Evolutionary conservation across 2,888 invertebrate genomes (phyloP).

Genomic region (Sinodicranocentrus sp.): DNA sequence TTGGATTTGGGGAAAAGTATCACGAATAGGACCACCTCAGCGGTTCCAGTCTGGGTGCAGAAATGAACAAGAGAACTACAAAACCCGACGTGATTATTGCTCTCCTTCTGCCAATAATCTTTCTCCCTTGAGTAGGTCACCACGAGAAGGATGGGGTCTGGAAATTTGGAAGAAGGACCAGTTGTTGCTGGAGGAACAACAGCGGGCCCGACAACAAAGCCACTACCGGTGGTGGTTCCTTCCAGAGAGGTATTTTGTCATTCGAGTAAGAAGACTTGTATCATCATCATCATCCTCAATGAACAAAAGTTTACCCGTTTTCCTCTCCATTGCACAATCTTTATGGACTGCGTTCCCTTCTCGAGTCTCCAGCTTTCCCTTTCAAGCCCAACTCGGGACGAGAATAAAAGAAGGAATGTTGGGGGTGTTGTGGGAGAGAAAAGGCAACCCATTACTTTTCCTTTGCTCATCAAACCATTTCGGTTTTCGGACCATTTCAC

Average conservation of each 20-base stretch:
- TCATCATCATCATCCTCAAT: constrained; percentile 39
- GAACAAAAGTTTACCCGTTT: constrained; percentile 63
- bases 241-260: constrained; percentile 47
- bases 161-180: constrained; percentile 19
- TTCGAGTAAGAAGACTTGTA: constrained; percentile 27
- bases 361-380: constrained; percentile 47
- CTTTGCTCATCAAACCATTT: constrained; percentile 53
- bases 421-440: constrained; percentile 36
- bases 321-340: constrained; percentile 59
- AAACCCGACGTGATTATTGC: constrained; percentile 29
- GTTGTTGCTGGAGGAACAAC: constrained; percentile 26
- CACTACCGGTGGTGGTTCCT: constrained; percentile 27
- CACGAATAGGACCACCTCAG: too few relatives aligned
- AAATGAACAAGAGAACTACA: too few relatives aligned
- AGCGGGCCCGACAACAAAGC: constrained; percentile 25
- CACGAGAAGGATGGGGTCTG: not conserved
- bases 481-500: constrained; percentile 69
- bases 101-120: constrained; percentile 48
- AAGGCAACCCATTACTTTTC: constrained; percentile 34
- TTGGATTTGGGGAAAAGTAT: constrained; percentile 23
- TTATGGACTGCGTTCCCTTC: constrained; percentile 51
- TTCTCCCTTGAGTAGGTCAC: not conserved
- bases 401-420: constrained; percentile 29
- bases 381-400: constrained; percentile 4
- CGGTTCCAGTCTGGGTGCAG: too few relatives aligned